A percentile compares a stretch with the other conserved stretches of the same genome.
phyloP scores from a whole-genome alignment of 2,113 vertebrate species.

The Erinaceus europaeus region DNA sequence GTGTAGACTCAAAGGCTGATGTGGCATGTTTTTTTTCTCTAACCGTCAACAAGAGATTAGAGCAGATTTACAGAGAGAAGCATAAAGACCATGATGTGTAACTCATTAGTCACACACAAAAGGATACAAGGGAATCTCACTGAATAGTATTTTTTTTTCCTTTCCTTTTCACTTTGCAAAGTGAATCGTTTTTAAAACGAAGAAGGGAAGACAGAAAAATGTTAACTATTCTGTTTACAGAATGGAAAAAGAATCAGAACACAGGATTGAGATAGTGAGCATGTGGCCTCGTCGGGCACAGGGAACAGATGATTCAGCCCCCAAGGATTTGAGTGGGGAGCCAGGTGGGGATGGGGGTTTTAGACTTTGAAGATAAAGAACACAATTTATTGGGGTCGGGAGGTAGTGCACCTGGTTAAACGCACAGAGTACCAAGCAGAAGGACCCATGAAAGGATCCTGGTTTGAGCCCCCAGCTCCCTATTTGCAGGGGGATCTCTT shows the following conservation, averaged over 20 bases:
- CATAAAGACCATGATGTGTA: neutral
- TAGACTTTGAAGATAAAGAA: too few relatives aligned
- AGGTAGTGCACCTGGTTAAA: too few relatives aligned
- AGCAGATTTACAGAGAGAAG: slow-evolving; percentile 13
- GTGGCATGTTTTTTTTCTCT: neutral
- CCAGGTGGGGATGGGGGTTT: too few relatives aligned
- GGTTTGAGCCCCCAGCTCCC: too few relatives aligned
- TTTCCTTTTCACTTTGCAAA: slow-evolving; percentile 2
- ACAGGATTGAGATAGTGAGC: neutral
- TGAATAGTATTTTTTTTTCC: neutral
- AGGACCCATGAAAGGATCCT: too few relatives aligned
- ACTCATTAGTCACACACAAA: slow-evolving; percentile 14
- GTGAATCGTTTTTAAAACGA: slow-evolving; percentile 18
- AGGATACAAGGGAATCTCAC: slow-evolving; percentile 9
- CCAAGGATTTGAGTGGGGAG: too few relatives aligned
- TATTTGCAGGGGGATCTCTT: too few relatives aligned
- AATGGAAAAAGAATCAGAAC: slow-evolving; percentile 28
- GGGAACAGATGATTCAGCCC: too few relatives aligned
- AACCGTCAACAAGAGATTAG: neutral
- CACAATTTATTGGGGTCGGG: too few relatives aligned
- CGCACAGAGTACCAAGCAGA: too few relatives aligned
- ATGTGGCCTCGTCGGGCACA: neutral
- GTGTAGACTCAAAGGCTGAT: neutral
- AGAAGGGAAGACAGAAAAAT: neutral
- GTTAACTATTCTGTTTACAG: slow-evolving; percentile 31